phyloP scores from a whole-genome alignment of 2,797 vertebrate genomes.

The Iguana delicatissima region DNA sequence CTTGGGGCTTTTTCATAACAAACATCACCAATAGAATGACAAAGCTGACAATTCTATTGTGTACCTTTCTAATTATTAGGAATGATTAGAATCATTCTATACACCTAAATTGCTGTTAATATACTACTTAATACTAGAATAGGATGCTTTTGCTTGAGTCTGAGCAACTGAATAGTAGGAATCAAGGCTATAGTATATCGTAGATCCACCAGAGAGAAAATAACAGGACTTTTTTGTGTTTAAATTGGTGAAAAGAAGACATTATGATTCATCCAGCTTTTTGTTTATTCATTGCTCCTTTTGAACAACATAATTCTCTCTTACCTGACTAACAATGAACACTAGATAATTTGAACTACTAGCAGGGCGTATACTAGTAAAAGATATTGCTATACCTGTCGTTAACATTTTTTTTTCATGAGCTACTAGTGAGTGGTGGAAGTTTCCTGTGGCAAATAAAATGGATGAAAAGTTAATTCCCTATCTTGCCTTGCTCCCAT shows the following conservation, averaged over 20 bases:
- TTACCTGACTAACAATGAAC: background rate
- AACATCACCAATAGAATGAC: background rate
- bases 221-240: background rate
- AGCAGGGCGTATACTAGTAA: background rate
- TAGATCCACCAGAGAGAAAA: conserved; percentile 4
- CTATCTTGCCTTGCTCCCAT: background rate
- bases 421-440: background rate
- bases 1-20: conserved; percentile 24
- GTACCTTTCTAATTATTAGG: accelerated
- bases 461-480: background rate
- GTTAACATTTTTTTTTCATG: background rate
- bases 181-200: background rate
- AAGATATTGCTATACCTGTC: background rate
- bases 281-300: background rate
- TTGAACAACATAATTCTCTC: background rate
- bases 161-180: background rate
- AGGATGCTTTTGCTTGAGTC: background rate
- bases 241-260: background rate
- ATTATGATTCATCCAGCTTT: background rate
- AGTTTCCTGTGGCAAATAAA: background rate
- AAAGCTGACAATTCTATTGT: conserved; percentile 2
- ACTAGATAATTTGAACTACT: background rate
- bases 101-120: background rate
- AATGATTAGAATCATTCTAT: conserved; percentile 11
- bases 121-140: background rate